Evolutionary conservation across 1,140 invertebrate genomes (phyloP).

Genomic region (Diploscapter pachys): DNA sequence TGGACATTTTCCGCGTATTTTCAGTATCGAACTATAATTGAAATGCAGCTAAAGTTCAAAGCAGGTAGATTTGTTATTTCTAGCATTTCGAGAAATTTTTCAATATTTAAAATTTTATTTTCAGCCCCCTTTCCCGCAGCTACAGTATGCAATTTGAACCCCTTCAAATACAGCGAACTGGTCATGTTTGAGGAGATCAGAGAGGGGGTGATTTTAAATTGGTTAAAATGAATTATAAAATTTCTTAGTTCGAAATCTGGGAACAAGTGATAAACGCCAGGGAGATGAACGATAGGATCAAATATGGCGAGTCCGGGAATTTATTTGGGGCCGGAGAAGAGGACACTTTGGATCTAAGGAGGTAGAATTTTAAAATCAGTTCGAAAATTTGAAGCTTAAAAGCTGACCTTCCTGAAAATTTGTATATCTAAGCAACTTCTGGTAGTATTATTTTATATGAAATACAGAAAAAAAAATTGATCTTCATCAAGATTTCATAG

Average conservation of each 20-base stretch:
- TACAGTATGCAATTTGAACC: constrained; percentile 56
- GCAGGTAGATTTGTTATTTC: constrained; percentile 36
- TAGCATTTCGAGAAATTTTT: neutral
- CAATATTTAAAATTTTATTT: constrained; percentile 4
- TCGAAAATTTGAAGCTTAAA: no score
- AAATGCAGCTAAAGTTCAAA: constrained; percentile 59
- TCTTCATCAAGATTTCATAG: no score
- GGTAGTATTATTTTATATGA: no score
- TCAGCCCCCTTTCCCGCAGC: constrained; percentile 58
- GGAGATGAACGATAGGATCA: constrained; percentile 25
- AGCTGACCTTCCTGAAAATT: no score
- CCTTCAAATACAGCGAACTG: constrained; percentile 54
- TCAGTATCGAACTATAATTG: constrained; percentile 56
- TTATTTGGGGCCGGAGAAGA: neutral
- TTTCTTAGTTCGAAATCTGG: constrained; percentile 50
- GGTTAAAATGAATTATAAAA: constrained; percentile 1
- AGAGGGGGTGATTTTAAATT: constrained; percentile 46
- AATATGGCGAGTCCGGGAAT: neutral
- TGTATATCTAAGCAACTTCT: no score
- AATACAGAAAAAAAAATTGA: no score
- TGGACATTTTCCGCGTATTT: constrained; percentile 56
- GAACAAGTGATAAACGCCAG: constrained; percentile 50
- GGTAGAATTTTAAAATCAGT: no score
- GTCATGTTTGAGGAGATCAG: constrained; percentile 55
- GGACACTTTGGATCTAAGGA: neutral